Percentiles rank a stretch among this genome's conserved stretches.
Conservation (phyloP, 2,113 vertebrate species). For the Lasiurus borealis region DNA sequence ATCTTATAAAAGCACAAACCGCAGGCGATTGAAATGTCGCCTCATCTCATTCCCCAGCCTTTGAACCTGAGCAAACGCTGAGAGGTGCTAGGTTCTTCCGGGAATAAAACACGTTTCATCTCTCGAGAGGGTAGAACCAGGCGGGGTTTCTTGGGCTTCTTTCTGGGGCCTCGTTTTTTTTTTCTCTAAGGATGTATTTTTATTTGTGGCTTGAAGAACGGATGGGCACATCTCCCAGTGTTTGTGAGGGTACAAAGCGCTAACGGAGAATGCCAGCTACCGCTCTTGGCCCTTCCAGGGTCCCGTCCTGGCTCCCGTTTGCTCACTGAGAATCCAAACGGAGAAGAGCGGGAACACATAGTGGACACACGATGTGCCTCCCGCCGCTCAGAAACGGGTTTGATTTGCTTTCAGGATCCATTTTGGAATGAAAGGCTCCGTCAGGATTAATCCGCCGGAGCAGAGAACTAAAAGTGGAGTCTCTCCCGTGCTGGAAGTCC, state of each 20-base stretch:
- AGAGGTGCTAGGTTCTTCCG: not conserved
- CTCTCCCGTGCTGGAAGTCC: conserved; percentile 88
- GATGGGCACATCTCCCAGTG: not conserved
- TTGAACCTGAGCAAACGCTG: conserved; percentile 51
- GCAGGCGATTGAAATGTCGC: conserved; percentile 43
- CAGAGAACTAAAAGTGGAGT: conserved; percentile 82
- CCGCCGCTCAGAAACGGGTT: conserved; percentile 52
- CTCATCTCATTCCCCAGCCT: not conserved
- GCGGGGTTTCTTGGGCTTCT: conserved; percentile 11
- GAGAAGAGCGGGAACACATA: not conserved
- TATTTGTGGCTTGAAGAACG: conserved; percentile 13
- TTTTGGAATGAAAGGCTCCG: conserved; percentile 97
- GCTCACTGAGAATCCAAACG: not conserved
- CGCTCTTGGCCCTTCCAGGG: not conserved
- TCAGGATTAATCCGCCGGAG: conserved; percentile 90
- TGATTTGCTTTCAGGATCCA: conserved; percentile 90
- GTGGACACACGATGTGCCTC: not conserved
- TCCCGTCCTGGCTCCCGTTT: not conserved
- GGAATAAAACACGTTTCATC: conserved; percentile 57
- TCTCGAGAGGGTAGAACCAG: not conserved
- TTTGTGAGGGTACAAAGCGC: not conserved
- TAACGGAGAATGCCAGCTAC: not conserved
- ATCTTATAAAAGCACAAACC: conserved; percentile 38
- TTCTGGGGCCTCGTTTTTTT: not conserved
- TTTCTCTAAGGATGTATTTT: conserved; percentile 60